Conservation (phyloP, 2,797 vertebrate species). For the Staurois parvus region DNA sequence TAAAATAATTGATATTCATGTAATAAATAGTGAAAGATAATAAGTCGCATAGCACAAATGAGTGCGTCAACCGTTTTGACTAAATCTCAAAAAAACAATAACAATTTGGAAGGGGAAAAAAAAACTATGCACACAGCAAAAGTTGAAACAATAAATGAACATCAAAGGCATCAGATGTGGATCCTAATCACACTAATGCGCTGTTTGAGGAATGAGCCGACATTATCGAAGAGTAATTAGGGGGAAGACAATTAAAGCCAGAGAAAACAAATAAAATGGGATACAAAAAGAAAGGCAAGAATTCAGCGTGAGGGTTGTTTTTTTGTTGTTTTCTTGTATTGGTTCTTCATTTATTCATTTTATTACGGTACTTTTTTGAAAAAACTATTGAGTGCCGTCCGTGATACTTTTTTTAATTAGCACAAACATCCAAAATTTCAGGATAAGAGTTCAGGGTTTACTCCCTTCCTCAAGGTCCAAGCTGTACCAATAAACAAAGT, state of each 20-base stretch:
- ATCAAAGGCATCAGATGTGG: slow-evolving; percentile 68
- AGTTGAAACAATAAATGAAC: slow-evolving; percentile 68
- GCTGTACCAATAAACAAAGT: too few relatives aligned
- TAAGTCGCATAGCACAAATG: slow-evolving; percentile 34
- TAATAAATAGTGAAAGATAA: slow-evolving; percentile 63
- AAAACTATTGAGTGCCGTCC: too few relatives aligned
- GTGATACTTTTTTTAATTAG: too few relatives aligned
- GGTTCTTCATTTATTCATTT: too few relatives aligned
- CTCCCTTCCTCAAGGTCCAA: too few relatives aligned
- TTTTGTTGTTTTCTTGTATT: too few relatives aligned
- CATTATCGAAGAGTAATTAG: slow-evolving; percentile 77
- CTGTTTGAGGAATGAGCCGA: slow-evolving; percentile 71
- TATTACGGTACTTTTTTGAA: too few relatives aligned
- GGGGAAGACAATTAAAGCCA: slow-evolving; percentile 70
- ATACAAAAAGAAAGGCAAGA: not conserved
- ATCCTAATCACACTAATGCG: slow-evolving; percentile 75
- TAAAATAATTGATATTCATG: slow-evolving; percentile 68
- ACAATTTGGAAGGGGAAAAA: not conserved
- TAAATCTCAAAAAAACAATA: slow-evolving; percentile 66
- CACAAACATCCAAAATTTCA: too few relatives aligned
- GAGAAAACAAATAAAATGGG: slow-evolving; percentile 60
- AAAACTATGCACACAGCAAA: slow-evolving; percentile 29
- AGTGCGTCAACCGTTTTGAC: slow-evolving; percentile 52
- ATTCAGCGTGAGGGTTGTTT: too few relatives aligned
- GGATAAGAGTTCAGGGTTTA: too few relatives aligned